phyloP scores from a whole-genome alignment of 1,140 invertebrate species.

The Nasonia vitripennis region DNA sequence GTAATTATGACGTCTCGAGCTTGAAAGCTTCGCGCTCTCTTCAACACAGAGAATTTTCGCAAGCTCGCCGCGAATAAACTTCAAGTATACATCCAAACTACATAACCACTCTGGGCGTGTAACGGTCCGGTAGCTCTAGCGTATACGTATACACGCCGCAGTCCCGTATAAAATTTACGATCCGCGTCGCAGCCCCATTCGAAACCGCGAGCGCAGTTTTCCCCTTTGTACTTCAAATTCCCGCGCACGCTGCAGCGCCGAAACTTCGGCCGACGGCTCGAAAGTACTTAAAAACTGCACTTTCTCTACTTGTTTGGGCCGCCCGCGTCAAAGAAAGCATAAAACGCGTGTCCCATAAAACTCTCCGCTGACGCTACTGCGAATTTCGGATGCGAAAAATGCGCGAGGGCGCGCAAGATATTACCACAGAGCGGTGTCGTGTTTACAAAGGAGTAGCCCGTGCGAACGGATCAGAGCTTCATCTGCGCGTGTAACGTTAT shows the following conservation, averaged over 20 bases:
- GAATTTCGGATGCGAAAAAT: not conserved
- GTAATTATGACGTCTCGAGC: not conserved
- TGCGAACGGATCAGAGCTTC: no score
- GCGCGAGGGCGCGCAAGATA: not conserved
- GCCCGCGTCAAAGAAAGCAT: not conserved
- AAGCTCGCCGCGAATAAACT: no score
- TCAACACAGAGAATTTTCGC: no score
- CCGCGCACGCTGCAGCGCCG: no score
- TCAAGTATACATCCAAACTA: not conserved
- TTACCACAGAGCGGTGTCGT: not conserved
- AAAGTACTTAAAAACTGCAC: conserved; percentile 8
- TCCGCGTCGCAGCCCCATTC: not conserved
- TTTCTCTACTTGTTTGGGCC: conserved; percentile 2
- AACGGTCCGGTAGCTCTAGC: not conserved
- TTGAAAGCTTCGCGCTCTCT: not conserved
- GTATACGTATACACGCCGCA: not conserved
- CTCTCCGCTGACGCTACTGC: not conserved
- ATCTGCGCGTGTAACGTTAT: not conserved
- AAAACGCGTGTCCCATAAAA: not conserved
- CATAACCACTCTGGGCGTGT: no score
- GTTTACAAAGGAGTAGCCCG: not conserved
- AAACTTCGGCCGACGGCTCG: not conserved
- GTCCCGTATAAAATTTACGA: not conserved
- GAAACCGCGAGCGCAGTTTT: not conserved
- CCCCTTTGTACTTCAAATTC: no score